Percentiles rank a stretch among this genome's conserved stretches.
These are phyloP conservation scores for Glandiceps talaboti DNA, from an alignment of 53 echinoderm and acorn worm genomes.

Conservation along the genomic window DNA sequence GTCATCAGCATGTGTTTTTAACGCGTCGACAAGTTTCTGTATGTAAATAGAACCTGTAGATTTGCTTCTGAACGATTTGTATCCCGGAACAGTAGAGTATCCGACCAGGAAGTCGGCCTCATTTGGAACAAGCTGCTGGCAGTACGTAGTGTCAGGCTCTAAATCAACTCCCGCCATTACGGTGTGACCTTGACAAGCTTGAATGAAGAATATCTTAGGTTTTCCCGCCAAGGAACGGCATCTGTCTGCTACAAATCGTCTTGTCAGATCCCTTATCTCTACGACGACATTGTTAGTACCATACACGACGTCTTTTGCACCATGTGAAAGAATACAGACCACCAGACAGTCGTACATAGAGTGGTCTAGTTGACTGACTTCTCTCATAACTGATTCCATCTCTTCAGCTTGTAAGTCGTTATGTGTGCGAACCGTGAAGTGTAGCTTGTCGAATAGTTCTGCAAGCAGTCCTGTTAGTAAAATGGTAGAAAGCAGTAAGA, in stretches of 20 bases:
- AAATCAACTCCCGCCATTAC: not conserved
- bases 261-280: constrained; percentile 65
- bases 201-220: constrained; percentile 77
- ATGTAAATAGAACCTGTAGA: constrained; percentile 34
- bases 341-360: constrained; percentile 77
- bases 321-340: constrained; percentile 64
- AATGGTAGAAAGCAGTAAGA: not conserved
- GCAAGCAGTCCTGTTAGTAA: not conserved
- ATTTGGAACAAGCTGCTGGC: constrained; percentile 37
- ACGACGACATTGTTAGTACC: constrained; percentile 66
- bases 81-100: constrained; percentile 61
- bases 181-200: constrained; percentile 3
- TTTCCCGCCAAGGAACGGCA: constrained; percentile 77
- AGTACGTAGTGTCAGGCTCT: not conserved
- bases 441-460: not conserved
- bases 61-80: constrained; percentile 11
- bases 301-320: constrained; percentile 19
- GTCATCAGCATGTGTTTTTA: constrained; percentile 65
- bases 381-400: not conserved
- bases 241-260: constrained; percentile 59
- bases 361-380: constrained; percentile 68
- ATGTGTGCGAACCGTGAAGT: not conserved
- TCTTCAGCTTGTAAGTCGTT: not conserved
- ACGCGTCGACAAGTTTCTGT: constrained; percentile 43
- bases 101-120: constrained; percentile 71